Evolutionary conservation across 1,140 invertebrate species (phyloP), one percentile per base, ranked within the genome.

Genomic region (Drosophila melanica): DNA sequence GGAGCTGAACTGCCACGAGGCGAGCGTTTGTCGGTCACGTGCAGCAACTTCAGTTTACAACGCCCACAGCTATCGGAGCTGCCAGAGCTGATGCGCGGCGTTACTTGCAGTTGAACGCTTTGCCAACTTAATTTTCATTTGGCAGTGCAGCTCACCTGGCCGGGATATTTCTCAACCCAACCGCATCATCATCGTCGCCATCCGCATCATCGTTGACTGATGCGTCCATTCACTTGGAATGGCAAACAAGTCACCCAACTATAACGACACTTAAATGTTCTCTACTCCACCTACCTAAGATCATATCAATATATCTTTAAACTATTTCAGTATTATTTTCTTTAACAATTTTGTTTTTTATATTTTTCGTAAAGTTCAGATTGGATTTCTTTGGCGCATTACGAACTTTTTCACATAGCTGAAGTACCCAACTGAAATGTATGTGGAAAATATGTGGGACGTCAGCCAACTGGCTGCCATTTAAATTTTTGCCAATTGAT

Each of bases 11-110:
- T 62, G 73, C 59, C 73, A 37, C 65, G 59, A 41, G 60, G 66
- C 81, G 57, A 87, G 53, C 84, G 84, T 87, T 87, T 87, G 82
- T 76, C 73, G 79, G 84, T 78, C 82, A 86, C 82, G 82, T 86
- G 82, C 82, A 57, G 41, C 79, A 79, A 87, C 82, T 86, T 86
- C 79, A 87, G 63, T 76, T 87, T 76, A 81, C 76, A 30, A 47
- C 48, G 50, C 59, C 48, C 59, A 16, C 9, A 35, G 33, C 33
- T 35, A 8, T 3, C 33, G 30, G 9, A 8, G 12, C 12, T 10
- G 41, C 27, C 33, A 20, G 9, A 10, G 12, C 12, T 10, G 41
- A 16, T 37, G 33, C 1, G 35, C 37, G 39, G 59, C 60, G 74
- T 51, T 79, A 67, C 64, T 74, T 65, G 70, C 67, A 73, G 63